phyloP scores from a whole-genome alignment of 2,113 vertebrate species.

The Plecturocebus donacophilus region DNA sequence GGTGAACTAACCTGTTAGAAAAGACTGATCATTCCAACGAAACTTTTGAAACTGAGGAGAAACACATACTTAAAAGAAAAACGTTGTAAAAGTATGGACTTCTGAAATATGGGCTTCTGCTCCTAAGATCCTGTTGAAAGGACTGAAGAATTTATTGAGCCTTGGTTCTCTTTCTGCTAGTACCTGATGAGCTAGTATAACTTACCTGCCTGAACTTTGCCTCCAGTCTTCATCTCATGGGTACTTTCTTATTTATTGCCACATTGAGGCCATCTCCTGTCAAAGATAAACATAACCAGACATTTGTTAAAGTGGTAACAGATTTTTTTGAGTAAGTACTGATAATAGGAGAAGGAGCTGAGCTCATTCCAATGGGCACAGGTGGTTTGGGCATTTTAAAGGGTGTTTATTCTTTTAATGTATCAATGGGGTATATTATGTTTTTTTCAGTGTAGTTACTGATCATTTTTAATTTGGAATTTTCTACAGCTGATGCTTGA shows the following conservation, averaged over 20 bases:
- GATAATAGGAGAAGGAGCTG: not conserved
- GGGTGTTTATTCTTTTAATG: slow-evolving; percentile 9
- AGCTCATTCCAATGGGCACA: not conserved
- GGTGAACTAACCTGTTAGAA: not conserved
- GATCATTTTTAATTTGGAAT: slow-evolving; percentile 50
- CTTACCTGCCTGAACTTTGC: not conserved
- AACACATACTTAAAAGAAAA: not conserved
- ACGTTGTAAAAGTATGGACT: not conserved
- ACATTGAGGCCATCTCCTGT: not conserved
- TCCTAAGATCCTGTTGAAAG: not conserved
- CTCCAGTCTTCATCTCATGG: not conserved
- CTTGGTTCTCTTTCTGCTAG: not conserved
- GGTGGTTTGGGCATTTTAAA: not conserved
- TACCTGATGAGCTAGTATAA: not conserved
- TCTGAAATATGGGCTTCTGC: not conserved
- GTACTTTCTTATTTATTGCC: not conserved
- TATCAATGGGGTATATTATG: not conserved
- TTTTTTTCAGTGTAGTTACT: slow-evolving; percentile 28
- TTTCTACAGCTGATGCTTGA: slow-evolving; percentile 36
- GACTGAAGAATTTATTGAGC: not conserved
- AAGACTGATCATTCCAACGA: not conserved
- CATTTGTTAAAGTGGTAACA: not conserved
- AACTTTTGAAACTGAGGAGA: not conserved
- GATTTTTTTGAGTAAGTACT: not conserved
- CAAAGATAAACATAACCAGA: not conserved